phyloP scores from a whole-genome alignment of 2,797 vertebrate genomes.

The Tamandua tetradactyla region DNA sequence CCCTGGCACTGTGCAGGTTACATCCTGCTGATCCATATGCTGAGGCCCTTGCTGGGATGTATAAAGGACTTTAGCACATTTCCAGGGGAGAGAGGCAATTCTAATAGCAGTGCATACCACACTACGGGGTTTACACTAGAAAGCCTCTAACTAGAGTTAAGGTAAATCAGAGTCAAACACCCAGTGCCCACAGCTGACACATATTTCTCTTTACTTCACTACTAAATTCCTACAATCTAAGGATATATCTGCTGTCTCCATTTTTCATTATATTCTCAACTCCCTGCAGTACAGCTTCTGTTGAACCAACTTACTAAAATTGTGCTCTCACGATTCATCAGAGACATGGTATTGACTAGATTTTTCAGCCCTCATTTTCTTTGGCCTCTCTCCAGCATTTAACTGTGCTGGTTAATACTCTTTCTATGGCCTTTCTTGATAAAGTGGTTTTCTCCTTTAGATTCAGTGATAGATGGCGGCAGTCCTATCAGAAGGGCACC shows the following conservation, averaged over 20 bases:
- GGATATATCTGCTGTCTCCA: neutral
- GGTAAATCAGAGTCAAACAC: neutral
- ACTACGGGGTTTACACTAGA: neutral
- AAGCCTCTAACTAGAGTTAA: neutral
- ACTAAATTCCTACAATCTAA: neutral
- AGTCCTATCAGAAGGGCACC: neutral
- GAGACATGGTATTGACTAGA: neutral
- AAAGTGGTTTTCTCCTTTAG: slow-evolving; percentile 10
- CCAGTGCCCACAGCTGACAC: neutral
- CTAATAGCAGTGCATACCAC: neutral
- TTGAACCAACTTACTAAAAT: neutral
- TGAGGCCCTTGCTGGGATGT: neutral
- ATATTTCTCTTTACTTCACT: slow-evolving; percentile 24
- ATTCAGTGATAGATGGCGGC: neutral
- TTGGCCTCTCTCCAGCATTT: neutral
- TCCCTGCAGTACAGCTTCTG: neutral
- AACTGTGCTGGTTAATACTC: neutral
- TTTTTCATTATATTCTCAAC: slow-evolving; percentile 26
- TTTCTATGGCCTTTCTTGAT: neutral
- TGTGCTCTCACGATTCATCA: neutral
- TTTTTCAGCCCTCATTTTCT: neutral
- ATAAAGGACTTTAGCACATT: neutral
- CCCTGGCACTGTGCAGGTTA: too few species aligned
- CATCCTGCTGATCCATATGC: neutral
- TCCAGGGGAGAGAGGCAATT: neutral